Base-by-base conservation (phyloP, 2,888 invertebrate species). In the Pasiphila rectangulata region DNA sequence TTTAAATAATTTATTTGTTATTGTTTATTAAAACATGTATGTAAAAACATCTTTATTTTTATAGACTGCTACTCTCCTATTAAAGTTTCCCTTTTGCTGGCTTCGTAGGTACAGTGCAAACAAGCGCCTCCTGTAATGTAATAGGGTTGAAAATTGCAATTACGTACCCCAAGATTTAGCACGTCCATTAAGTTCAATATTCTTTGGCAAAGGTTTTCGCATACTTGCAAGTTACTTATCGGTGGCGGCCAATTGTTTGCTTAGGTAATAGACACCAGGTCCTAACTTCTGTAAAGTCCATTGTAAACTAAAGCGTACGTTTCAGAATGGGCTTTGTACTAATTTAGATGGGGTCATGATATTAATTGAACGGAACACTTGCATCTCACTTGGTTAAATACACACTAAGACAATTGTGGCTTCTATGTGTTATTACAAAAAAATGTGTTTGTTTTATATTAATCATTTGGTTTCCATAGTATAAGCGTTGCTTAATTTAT, bases 181-280 rank as follows among this genome's bases (percentile, higher is more conserved):
- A 24, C 32, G 37, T 51, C 41, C 16, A 40, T 43, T 50, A 42
- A 42, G 46, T 38, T 51, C 43, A 40, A 51, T 48, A 50, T 45
- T 50, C 45, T 50, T 50, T 50, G 45, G 50, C 41, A 36, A 40
- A 51, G 46, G 46, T 54, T 52, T 63, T 64, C 65, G 57, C 63
- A 63, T 60, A 66, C 72, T 69, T 67, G 78, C 80, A 77, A 75
- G 71, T 78, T 77, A 75, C 72, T 77, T 85, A 85, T 86, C 85
- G 65, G 72, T 48, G 20, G 41, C 54, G 55, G 51, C 81, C 85
- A 83, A 81, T 71, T 85, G 86, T 86, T 86, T 86, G 80, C 69
- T 82, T 83, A 84, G 84, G 83, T 75, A 74, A 76, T 77, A 79
- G 72, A 68, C 59, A 61, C 56, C 47, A 51, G n/a, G 25, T 23